A percentile compares a stretch with the other conserved stretches of the same genome.
Conservation (phyloP, 2,888 invertebrate species). For the Cheilosia variabilis region DNA sequence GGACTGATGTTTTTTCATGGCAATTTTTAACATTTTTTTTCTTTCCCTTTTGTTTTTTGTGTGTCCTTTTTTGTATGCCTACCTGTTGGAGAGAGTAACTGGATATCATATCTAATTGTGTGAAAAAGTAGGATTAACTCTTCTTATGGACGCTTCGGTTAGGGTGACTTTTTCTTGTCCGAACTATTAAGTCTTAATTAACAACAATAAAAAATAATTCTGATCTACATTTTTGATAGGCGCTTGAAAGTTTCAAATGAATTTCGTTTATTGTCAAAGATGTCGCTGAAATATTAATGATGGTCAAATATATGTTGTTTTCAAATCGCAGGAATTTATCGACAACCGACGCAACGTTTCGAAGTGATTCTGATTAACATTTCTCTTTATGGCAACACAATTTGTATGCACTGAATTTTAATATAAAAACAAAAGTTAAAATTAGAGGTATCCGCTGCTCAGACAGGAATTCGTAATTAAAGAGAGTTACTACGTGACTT, state of each 20-base stretch:
- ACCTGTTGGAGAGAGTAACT: conserved; percentile 44
- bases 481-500: conserved; percentile 52
- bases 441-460: conserved; percentile 1
- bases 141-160: neutral
- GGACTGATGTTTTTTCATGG: conserved; percentile 49
- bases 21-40: conserved; percentile 23
- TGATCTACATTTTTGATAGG: neutral
- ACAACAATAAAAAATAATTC: neutral
- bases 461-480: conserved; percentile 50
- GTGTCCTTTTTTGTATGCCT: neutral
- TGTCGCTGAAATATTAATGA: neutral
- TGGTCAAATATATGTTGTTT: no score
- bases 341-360: neutral
- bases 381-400: conserved; percentile 33
- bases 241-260: neutral
- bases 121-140: conserved; percentile 32
- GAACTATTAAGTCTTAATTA: no score
- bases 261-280: neutral
- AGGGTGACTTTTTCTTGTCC: neutral
- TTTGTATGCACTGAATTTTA: conserved; percentile 44
- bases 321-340: neutral
- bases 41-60: neutral
- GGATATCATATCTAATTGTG: conserved; percentile 63
- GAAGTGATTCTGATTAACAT: neutral
- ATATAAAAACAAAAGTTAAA: neutral